Evolutionary conservation across 2,888 invertebrate species (phyloP).

Genomic region (Phrixothrix hirtus): DNA sequence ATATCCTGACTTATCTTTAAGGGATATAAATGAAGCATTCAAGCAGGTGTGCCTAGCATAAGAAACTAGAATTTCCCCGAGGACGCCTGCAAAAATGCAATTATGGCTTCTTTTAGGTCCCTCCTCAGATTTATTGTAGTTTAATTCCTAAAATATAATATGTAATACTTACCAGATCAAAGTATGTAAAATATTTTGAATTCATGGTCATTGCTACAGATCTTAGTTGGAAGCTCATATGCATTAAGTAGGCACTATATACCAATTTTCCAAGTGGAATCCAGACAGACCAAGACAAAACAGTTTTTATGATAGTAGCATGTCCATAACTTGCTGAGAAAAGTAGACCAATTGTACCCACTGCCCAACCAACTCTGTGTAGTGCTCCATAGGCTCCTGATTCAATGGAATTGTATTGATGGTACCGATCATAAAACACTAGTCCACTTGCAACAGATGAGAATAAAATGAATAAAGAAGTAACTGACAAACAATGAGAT

Average conservation of each 20-base stretch:
- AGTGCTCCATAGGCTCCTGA: slow-evolving; percentile 62
- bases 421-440: slow-evolving; percentile 58
- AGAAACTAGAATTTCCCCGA: too few species aligned
- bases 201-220: slow-evolving; percentile 58
- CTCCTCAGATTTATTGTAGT: too few species aligned
- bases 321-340: slow-evolving; percentile 61
- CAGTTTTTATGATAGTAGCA: slow-evolving; percentile 48
- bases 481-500: slow-evolving; percentile 54
- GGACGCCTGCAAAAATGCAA: too few species aligned
- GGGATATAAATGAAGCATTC: too few species aligned
- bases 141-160: too few species aligned
- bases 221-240: slow-evolving; percentile 59
- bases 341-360: slow-evolving; percentile 58
- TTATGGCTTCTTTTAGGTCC: too few species aligned
- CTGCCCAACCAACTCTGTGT: slow-evolving; percentile 62
- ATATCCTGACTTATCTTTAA: too few species aligned
- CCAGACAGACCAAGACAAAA: slow-evolving; percentile 63
- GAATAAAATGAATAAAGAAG: slow-evolving; percentile 57
- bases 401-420: slow-evolving; percentile 58
- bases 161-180: slow-evolving; percentile 53
- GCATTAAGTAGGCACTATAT: slow-evolving; percentile 64
- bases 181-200: slow-evolving; percentile 53
- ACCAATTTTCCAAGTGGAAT: slow-evolving; percentile 63
- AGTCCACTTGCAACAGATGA: slow-evolving; percentile 58
- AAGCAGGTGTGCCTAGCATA: too few species aligned